Evolutionary conservation across 2,888 invertebrate species (phyloP).

Genomic region (Polydrusus tereticollis): DNA sequence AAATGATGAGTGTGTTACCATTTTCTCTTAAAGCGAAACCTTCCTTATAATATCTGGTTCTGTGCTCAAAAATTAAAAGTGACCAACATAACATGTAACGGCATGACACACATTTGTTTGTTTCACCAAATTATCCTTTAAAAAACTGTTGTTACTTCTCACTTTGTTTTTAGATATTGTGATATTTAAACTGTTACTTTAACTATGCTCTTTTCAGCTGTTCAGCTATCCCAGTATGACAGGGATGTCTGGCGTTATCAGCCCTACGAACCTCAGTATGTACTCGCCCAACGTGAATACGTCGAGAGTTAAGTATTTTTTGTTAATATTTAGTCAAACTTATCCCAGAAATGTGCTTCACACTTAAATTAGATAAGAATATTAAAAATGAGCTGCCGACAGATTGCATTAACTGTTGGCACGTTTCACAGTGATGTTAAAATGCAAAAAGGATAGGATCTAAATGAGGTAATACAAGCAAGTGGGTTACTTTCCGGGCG

Average conservation of each 20-base stretch:
- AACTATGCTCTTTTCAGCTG: constrained; percentile 73
- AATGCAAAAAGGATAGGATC: not conserved
- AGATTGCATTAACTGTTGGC: not conserved
- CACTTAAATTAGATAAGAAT: not conserved
- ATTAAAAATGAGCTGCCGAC: not conserved
- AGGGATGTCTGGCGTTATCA: constrained; percentile 90
- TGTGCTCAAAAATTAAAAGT: no score
- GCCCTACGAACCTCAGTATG: constrained; percentile 88
- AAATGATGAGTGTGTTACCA: no score
- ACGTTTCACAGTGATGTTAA: not conserved
- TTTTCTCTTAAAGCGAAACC: no score
- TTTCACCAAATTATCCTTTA: no score
- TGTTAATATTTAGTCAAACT: not conserved
- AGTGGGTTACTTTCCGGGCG: constrained; percentile 12
- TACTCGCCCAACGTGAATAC: constrained; percentile 82
- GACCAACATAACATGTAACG: not conserved
- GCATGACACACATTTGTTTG: no score
- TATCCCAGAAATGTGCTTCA: not conserved
- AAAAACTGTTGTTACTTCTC: not conserved
- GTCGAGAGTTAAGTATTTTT: constrained; percentile 70
- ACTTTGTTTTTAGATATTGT: constrained; percentile 1
- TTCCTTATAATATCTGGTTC: no score
- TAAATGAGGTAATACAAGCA: constrained; percentile 12
- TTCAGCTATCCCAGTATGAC: constrained; percentile 92
- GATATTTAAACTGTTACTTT: constrained; percentile 51